Evolutionary conservation across 1,140 invertebrate species (phyloP).

Genomic region (Rhagoletis zephyria): DNA sequence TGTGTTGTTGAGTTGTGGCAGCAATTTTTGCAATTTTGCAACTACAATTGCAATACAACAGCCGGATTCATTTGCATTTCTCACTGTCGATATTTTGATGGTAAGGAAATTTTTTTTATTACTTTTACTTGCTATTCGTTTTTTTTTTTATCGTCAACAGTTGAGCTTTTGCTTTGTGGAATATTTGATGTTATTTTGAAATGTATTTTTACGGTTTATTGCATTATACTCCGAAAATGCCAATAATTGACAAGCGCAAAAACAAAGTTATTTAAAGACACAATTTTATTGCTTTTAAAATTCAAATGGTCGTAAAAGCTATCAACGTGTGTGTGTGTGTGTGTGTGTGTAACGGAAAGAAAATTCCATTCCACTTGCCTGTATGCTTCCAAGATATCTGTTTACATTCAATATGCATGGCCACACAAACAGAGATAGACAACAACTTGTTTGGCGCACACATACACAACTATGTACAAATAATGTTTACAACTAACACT

Average conservation of each 20-base stretch:
- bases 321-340: not conserved
- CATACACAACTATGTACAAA: not conserved
- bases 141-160: not conserved
- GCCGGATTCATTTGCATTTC: not conserved
- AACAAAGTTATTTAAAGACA: not conserved
- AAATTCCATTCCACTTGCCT: not conserved
- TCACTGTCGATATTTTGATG: not conserved
- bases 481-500: conserved; percentile 12
- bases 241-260: not conserved
- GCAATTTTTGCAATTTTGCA: not conserved
- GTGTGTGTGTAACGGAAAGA: not conserved
- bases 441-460: not conserved
- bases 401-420: not conserved
- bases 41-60: conserved; percentile 11
- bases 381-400: not conserved
- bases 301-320: not conserved
- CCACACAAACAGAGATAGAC: not conserved
- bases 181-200: not conserved
- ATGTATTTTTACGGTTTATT: not conserved
- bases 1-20: not conserved
- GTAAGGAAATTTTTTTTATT: not conserved
- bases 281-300: conserved; percentile 14
- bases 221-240: not conserved
- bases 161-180: too few species aligned
- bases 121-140: not conserved